Base-by-base conservation (phyloP, 2,888 invertebrate species). In the Spatulosminthurus flaviceps region DNA sequence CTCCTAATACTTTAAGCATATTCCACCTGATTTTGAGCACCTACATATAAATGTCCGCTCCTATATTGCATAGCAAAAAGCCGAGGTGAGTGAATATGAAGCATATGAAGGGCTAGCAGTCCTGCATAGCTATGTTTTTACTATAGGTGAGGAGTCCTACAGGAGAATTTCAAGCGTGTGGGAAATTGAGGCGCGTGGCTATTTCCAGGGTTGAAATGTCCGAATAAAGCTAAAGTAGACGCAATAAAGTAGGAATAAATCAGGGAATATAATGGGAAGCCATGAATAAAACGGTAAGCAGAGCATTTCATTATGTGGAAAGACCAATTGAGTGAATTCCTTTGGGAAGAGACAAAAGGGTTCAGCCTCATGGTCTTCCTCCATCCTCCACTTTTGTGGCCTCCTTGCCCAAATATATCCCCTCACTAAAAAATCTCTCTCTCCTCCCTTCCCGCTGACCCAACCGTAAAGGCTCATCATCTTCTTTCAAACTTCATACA, bases 231-330 rank as follows among this genome's bases (percentile, higher is more conserved):
- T 72, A 51, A 72, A 72, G 72, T 51, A 28, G 26, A 41, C 51
- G 72, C 72, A 72, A 72, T 72, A 72, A 72, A 72, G 72, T 43
- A 72, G 72, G 72, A 72, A 72, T 72, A 72, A 72, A 72, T 72
- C 72, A 72, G 72, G 72, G 72, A 72, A 72, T 72, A 72, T 72
- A 72, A 72, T 72, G 51, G 72, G 51, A 72, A 51, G 21, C 72
- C 72, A 72, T 26, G 72, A 72, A 72, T 72, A 51, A 72, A 72
- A 72, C 51, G 72, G 22, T 71, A 29, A 71, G 71, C 42, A 71
- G 72, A 51, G 51, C 51, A 72, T 72, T 72, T 72, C 72, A 72
- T 72, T 72, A 72, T 72, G 51, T 51, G 72, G 72, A 72, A 71
- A 72, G 43, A 72, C 51, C 72, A 72, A 72, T 72, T 72, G 72